Conservation (phyloP, 2,797 vertebrate genomes). For the Linurgus olivaceus region DNA sequence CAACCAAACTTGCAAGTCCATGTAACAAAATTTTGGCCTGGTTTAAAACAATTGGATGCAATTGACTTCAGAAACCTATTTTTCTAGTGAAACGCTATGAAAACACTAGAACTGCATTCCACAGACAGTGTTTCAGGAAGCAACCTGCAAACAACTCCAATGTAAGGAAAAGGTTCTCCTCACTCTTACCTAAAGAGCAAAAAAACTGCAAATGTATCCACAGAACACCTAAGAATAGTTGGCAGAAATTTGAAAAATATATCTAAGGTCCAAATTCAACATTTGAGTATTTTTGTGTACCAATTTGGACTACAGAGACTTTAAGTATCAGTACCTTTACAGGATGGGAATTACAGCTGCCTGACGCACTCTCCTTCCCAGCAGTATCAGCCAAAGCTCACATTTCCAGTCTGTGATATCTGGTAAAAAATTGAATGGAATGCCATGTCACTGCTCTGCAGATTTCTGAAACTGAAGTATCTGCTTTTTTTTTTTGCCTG, state of each 20-base stretch:
- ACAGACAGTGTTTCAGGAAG: not conserved
- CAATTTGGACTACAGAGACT: slow-evolving; percentile 65
- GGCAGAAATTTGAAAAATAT: not conserved
- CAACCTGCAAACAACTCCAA: not conserved
- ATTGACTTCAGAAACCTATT: not conserved
- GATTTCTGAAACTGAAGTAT: slow-evolving; percentile 32
- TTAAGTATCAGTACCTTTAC: slow-evolving; percentile 62
- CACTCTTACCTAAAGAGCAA: not conserved
- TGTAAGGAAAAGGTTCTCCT: not conserved
- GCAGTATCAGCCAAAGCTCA: slow-evolving; percentile 68
- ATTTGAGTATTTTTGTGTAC: not conserved
- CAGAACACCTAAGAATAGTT: not conserved
- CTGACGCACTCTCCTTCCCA: slow-evolving; percentile 63
- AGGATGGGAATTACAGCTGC: slow-evolving; percentile 66
- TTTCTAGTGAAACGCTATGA: not conserved
- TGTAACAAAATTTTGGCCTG: not conserved
- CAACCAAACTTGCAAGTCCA: not conserved
- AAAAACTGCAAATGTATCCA: not conserved
- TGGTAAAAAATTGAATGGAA: slow-evolving; percentile 72
- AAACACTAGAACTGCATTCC: not conserved
- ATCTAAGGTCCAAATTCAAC: slow-evolving; percentile 28
- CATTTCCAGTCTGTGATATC: slow-evolving; percentile 69
- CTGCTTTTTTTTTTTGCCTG: not conserved
- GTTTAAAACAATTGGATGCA: not conserved
- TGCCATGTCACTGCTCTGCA: slow-evolving; percentile 63